These are phyloP conservation scores for Riparia riparia DNA, from an alignment of 2,113 vertebrate genomes.

Conservation along the genomic window DNA sequence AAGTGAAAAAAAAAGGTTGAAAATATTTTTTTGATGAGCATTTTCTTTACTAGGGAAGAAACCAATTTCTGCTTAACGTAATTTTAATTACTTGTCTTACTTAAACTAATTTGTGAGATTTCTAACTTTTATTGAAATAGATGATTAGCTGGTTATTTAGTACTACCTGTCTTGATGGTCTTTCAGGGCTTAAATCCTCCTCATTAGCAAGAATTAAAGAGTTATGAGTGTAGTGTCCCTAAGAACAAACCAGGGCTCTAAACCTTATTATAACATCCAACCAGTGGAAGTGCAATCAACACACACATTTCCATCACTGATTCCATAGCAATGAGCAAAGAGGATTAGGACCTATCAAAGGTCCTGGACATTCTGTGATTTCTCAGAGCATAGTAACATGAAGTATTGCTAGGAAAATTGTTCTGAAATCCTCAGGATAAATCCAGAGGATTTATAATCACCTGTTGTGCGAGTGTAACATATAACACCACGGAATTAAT, in stretches of 20 bases:
- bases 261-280: background rate
- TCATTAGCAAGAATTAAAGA: background rate
- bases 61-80: background rate
- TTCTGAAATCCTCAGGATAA: background rate
- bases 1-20: background rate
- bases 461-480: background rate
- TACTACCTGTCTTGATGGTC: background rate
- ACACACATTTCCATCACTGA: background rate
- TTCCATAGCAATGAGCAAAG: background rate
- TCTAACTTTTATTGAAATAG: background rate
- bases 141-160: background rate
- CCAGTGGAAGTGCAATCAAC: background rate
- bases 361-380: background rate
- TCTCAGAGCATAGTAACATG: background rate
- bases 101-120: background rate
- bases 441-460: background rate
- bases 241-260: background rate
- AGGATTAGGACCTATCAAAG: background rate
- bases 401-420: background rate
- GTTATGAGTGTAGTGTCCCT: background rate
- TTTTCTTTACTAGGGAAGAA: background rate
- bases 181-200: background rate
- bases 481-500: background rate
- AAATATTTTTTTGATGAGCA: background rate
- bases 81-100: background rate